These are phyloP conservation scores for Herpailurus yagouaroundi DNA, from an alignment of 2,113 vertebrate genomes.

Conservation along the genomic window DNA sequence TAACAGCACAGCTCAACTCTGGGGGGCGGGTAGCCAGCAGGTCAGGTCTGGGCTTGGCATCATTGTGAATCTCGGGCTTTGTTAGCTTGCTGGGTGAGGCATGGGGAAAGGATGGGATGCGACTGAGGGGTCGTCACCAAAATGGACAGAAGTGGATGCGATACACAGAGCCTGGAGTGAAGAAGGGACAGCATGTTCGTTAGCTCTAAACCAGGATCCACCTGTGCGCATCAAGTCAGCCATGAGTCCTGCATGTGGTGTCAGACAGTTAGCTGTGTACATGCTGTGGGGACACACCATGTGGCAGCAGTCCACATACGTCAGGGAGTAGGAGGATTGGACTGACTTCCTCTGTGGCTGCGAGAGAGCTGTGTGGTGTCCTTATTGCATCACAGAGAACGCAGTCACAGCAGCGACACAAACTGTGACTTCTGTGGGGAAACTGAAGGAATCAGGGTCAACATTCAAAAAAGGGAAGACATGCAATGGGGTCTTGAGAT, in stretches of 20 bases:
- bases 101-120: not conserved
- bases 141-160: not conserved
- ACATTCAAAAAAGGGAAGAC: not conserved
- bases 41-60: not conserved
- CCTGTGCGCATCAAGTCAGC: not conserved
- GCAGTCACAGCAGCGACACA: not conserved
- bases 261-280: not conserved
- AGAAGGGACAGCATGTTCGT: not conserved
- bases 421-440: not conserved
- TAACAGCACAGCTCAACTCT: not conserved
- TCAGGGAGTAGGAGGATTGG: not conserved
- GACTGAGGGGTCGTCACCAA: not conserved
- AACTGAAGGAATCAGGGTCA: not conserved
- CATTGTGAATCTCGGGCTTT: not conserved
- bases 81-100: not conserved
- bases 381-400: not conserved
- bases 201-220: not conserved
- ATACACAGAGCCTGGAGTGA: not conserved
- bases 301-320: not conserved
- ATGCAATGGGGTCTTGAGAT: not conserved
- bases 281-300: rapidly evolving
- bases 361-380: not conserved
- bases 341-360: not conserved
- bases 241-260: not conserved
- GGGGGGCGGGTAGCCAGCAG: not conserved